Base-by-base conservation (phyloP, 2,797 vertebrate species). In the Gadopsis bispinosus region DNA sequence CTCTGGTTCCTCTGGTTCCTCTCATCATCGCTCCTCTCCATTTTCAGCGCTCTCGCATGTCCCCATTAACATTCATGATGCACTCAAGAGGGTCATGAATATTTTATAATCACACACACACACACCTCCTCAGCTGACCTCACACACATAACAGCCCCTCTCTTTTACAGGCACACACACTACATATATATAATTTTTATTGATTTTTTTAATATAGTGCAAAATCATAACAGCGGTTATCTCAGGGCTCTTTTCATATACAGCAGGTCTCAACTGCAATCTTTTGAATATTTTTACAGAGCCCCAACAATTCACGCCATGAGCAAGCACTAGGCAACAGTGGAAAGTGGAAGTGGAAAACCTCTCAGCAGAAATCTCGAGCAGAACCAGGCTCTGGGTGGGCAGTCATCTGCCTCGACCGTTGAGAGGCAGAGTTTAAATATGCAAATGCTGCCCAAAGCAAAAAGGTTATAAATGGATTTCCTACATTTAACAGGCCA, bases 51-150 rank as follows among this genome's bases (percentile, higher is more conserved):
- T 64, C 83, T 87, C 77, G 55, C 77, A 55, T 83, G 80, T 85
- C 77, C 1, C 43, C 59, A 88, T 92, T 90, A 91, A 90, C 84
- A 90, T 92, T 92, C 83, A 90, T 75, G 71, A 87, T 59, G 75
- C 77, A 72, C 86, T 85, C 64, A 74, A 89, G 85, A 86, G 69
- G 68, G 69, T 77, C 85, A 85, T 88, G 76, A 87, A 88, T 90
- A 85, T 86, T 90, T 87, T 26, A 89, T 71, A 17, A 61, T 22
- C 26, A 48, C 69, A 35, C 39, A 62, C 58, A 63, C 8, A 5
- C 55, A 58, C 63, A 81, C 71, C 83, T 76, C 81, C 66, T 77
- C 77, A 83, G 73, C 83, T 87, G 78, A 81, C 83, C 86, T 79
- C 80, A 83, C 75, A 81, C 75, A 75, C 86, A 85, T 77, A 92